Evolutionary conservation across 2,888 invertebrate species (phyloP).

Genomic region (Macrosoma leucophasiata): DNA sequence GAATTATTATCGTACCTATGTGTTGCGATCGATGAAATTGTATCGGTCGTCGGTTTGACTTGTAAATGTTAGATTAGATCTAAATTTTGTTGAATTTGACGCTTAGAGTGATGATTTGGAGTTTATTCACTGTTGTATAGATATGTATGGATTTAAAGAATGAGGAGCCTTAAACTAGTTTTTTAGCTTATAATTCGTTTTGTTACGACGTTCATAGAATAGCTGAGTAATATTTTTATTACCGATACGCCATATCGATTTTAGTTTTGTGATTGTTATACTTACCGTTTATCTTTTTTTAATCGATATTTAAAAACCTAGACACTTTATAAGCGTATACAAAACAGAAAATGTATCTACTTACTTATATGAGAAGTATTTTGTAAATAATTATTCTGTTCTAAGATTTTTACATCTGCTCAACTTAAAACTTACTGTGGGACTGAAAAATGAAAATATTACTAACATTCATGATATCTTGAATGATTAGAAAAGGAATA

Average conservation of each 20-base stretch:
- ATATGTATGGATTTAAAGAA: conserved; percentile 42
- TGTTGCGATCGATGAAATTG: conserved; percentile 29
- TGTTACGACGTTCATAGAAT: conserved; percentile 46
- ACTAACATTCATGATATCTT: conserved; percentile 32
- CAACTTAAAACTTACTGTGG: conserved; percentile 67
- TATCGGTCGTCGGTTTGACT: conserved; percentile 44
- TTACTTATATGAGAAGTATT: conserved; percentile 53
- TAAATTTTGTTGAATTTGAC: conserved; percentile 61
- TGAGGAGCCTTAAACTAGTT: conserved; percentile 59
- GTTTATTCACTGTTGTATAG: conserved; percentile 70
- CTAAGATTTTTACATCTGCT: conserved; percentile 70
- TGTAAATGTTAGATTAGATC: conserved; percentile 54
- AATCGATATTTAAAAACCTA: conserved; percentile 47
- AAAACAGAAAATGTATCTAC: conserved; percentile 48
- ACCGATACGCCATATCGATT: conserved; percentile 44
- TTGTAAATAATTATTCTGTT: conserved; percentile 70
- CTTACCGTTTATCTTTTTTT: conserved; percentile 38
- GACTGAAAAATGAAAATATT: conserved; percentile 45
- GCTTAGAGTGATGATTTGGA: conserved; percentile 57
- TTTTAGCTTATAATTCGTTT: conserved; percentile 60
- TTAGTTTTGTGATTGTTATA: conserved; percentile 36
- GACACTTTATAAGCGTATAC: conserved; percentile 62
- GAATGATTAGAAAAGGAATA: conserved; percentile 30
- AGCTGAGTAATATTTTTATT: conserved; percentile 44
- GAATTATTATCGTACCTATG: conserved; percentile 23